phyloP scores from a whole-genome alignment of 2,888 invertebrate species.

The Epistrophe grossulariae region DNA sequence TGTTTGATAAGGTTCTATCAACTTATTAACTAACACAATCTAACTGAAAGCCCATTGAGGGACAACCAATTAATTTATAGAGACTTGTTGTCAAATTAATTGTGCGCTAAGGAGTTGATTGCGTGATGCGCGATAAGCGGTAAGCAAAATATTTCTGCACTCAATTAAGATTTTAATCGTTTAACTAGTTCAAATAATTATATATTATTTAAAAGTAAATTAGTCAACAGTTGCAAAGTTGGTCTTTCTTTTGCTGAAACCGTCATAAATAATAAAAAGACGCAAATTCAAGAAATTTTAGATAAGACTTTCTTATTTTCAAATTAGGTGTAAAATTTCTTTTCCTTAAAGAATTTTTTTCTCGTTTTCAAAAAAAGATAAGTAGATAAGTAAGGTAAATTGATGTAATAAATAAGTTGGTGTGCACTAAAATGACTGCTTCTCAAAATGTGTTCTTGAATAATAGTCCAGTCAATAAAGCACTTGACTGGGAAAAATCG shows the following conservation, averaged over 20 bases:
- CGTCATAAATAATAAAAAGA: too few species aligned
- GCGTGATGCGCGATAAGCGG: neutral
- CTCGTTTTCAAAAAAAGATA: too few species aligned
- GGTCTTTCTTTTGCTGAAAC: neutral
- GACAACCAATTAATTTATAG: constrained; percentile 38
- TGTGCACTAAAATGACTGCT: too few species aligned
- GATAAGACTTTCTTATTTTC: too few species aligned
- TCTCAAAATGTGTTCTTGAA: too few species aligned
- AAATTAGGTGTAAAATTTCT: too few species aligned
- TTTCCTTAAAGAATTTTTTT: too few species aligned
- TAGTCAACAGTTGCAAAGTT: neutral
- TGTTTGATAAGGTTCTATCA: constrained; percentile 57
- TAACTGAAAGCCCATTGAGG: neutral
- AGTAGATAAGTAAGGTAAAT: too few species aligned
- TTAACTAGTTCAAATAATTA: constrained; percentile 30
- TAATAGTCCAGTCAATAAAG: too few species aligned
- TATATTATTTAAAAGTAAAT: neutral
- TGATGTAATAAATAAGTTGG: too few species aligned
- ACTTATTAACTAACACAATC: neutral
- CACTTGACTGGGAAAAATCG: too few species aligned
- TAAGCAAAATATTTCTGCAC: constrained; percentile 60
- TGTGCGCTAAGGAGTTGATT: constrained; percentile 24
- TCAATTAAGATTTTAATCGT: constrained; percentile 66
- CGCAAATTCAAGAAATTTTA: too few species aligned
- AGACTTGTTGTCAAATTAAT: constrained; percentile 56